A percentile compares a stretch with the other conserved stretches of the same genome.
phyloP scores from a whole-genome alignment of 2,113 vertebrate species.

The Carettochelys insculpta region DNA sequence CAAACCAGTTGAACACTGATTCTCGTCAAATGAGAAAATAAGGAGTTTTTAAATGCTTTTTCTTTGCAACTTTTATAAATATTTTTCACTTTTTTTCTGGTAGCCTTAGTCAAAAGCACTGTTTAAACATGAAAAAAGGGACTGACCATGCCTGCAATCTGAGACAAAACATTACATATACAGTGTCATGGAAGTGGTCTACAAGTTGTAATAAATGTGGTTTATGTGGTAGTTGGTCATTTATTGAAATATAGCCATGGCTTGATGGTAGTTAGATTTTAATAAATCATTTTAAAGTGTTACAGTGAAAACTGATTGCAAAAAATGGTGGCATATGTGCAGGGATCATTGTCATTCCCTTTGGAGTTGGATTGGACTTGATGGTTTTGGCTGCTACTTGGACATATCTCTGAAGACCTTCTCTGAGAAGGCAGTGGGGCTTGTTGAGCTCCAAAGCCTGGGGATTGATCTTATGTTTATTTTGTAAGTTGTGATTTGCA shows the following conservation, averaged over 20 bases:
- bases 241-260: background rate
- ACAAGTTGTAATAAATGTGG: background rate
- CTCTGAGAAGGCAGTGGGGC: background rate
- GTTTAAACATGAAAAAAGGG: background rate
- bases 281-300: background rate
- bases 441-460: background rate
- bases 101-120: background rate
- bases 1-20: background rate
- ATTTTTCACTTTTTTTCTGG: background rate
- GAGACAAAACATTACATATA: background rate
- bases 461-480: background rate
- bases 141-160: background rate
- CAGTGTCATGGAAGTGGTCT: background rate
- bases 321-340: background rate
- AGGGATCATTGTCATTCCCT: background rate
- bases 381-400: background rate
- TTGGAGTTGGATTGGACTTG: background rate
- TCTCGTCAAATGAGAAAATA: background rate
- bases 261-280: background rate
- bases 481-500: background rate
- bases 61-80: background rate
- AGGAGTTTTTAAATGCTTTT: background rate
- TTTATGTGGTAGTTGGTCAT: background rate
- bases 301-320: background rate
- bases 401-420: background rate